Evolutionary conservation across 2,797 vertebrate species (phyloP).

Genomic region (Hephaestus fuliginosus): DNA sequence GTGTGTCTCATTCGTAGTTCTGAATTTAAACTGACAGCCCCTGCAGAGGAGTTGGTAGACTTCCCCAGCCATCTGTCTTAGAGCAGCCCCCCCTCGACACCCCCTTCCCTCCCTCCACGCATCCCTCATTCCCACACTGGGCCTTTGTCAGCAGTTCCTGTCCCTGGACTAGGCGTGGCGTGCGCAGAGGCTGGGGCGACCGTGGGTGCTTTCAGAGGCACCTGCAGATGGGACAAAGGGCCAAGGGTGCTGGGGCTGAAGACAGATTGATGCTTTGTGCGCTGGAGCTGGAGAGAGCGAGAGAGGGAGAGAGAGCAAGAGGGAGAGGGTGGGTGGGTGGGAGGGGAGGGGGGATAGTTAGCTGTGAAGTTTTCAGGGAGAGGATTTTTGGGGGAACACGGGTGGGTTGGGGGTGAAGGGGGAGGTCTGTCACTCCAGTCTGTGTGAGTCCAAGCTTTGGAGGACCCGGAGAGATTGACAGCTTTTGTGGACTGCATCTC

Average conservation of each 20-base stretch:
- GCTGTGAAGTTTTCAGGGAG: conserved; percentile 84
- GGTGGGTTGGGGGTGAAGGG: conserved; percentile 83
- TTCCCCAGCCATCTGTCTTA: conserved; percentile 91
- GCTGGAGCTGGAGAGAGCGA: conserved; percentile 89
- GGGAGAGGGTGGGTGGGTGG: conserved; percentile 68
- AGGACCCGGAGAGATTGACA: conserved; percentile 98
- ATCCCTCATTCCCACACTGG: conserved; percentile 93
- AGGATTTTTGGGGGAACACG: conserved; percentile 78
- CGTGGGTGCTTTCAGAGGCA: conserved; percentile 96
- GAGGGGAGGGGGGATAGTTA: conserved; percentile 79
- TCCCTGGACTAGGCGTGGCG: conserved; percentile 93
- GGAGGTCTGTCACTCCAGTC: conserved; percentile 87
- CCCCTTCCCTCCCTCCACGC: conserved; percentile 79
- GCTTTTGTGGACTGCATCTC: conserved; percentile 96
- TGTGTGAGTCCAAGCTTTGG: conserved; percentile 95
- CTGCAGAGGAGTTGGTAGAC: conserved; percentile 86
- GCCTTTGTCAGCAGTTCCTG: conserved; percentile 93
- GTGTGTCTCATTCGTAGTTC: conserved; percentile 73
- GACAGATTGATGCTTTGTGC: conserved; percentile 99
- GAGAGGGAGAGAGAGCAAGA: conserved; percentile 83
- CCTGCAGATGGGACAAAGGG: conserved; percentile 97
- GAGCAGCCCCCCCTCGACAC: conserved; percentile 78
- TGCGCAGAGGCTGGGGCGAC: conserved; percentile 89
- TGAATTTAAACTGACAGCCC: conserved; percentile 84
- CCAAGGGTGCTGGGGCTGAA: conserved; percentile 93